Evolutionary conservation across 2,888 invertebrate species (phyloP).

Genomic region (Clostera curtula): DNA sequence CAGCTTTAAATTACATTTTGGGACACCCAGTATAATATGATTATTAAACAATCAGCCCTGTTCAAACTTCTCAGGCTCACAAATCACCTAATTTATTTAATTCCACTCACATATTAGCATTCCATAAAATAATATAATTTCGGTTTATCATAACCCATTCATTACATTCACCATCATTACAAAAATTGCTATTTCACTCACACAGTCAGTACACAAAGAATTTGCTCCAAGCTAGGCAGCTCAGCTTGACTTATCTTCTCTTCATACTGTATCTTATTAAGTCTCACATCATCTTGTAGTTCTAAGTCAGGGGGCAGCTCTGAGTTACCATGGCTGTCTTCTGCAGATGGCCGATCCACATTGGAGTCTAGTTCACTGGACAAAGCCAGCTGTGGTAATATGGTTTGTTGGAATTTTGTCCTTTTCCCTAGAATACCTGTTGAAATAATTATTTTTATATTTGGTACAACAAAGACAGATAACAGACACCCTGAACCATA

Average conservation of each 20-base stretch:
- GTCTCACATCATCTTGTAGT: conserved; percentile 89
- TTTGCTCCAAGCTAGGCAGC: conserved; percentile 83
- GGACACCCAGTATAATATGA: too few species aligned
- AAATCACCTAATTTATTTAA: too few species aligned
- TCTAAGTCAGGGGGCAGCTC: conserved; percentile 79
- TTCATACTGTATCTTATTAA: conserved; percentile 84
- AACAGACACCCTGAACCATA: neutral
- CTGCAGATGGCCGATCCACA: conserved; percentile 54
- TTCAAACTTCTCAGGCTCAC: too few species aligned
- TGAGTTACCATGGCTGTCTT: conserved; percentile 62
- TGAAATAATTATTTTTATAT: conserved; percentile 1
- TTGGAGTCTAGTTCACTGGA: conserved; percentile 71
- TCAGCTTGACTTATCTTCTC: conserved; percentile 68
- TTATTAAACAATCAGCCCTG: too few species aligned
- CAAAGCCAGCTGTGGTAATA: conserved; percentile 88
- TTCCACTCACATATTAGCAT: too few species aligned
- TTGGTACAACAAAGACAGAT: neutral
- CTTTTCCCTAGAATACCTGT: conserved; percentile 89
- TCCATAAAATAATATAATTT: too few species aligned
- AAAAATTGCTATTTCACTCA: conserved; percentile 48
- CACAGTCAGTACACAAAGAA: conserved; percentile 85
- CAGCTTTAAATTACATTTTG: too few species aligned
- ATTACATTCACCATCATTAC: too few species aligned
- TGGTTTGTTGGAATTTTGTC: conserved; percentile 89
- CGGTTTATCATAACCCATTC: too few species aligned